Evolutionary conservation across 2,888 invertebrate species (phyloP), one percentile per base, ranked within the genome.

Genomic region (Anarsia innoxiella): DNA sequence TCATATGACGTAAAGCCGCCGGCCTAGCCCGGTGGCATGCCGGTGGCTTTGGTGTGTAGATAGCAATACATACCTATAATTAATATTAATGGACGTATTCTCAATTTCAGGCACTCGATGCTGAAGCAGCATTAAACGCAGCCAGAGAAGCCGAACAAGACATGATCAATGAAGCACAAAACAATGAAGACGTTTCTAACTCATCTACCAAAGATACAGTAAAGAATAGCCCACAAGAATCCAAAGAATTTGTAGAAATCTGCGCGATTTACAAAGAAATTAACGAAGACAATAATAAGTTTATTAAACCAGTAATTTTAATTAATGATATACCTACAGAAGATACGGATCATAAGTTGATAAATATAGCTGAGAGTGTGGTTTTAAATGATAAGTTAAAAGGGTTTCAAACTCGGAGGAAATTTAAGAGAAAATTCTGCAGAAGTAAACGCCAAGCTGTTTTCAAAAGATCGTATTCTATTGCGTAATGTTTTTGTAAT

Each of bases 391-490:
- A 77, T 3, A 77, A 69, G 40, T 49, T 77, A 5, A 79, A 72
- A 57, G 62, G 53, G 8, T 64, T 72, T 41, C 67, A 67, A 10
- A 63, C 66, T 0, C 63, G 69, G 37, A 65, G 64, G 52, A 74
- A 67, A 46, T 72, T 65, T 36, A 80, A 74, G 41, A 56, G 83
- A 9, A 80, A 65, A 51, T 84, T 70, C 48, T 80, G 82, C 45
- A 70, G 83, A 38, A 66, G 63, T 41, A 56, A 53, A 52, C 59
- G 77, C 2, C 62, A 75, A 44, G 70, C 70, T 9, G 70, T 67
- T 0, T 78, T 74, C 42, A 84, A 84, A 61, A 66, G 83, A 48
- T 82, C 82, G 1, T 84, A 82, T 50, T 74, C 82, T 1, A 84
- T 84, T 31, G 82, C 73, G 13, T 78, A 51, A 67, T 5, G 8